phyloP scores from a whole-genome alignment of 2,113 vertebrate genomes.

The Erinaceus europaeus region DNA sequence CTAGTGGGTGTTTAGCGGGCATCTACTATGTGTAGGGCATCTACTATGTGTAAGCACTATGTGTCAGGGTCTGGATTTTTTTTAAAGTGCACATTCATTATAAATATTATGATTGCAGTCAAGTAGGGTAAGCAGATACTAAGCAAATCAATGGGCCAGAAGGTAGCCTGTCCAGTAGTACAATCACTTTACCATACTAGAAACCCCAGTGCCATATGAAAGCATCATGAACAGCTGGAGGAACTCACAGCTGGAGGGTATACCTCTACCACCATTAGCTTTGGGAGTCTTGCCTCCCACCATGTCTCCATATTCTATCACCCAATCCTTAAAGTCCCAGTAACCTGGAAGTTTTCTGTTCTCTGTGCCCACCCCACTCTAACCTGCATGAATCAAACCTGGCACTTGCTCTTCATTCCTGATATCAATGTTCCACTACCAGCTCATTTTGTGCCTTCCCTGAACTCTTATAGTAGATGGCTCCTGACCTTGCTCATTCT shows the following conservation, averaged over 20 bases:
- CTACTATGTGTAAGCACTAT: accelerated
- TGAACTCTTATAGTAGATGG: background rate
- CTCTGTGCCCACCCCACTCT: background rate
- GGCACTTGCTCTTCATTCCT: background rate
- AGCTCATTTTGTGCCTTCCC: background rate
- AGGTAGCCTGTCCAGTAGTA: too few relatives aligned
- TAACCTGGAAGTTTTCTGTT: background rate
- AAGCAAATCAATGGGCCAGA: background rate
- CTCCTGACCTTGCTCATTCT: background rate
- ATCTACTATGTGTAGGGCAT: too few relatives aligned
- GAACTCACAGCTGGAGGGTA: too few relatives aligned
- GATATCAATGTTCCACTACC: background rate
- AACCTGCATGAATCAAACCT: background rate
- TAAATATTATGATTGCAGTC: background rate
- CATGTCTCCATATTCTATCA: too few relatives aligned
- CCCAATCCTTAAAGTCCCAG: background rate
- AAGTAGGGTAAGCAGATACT: background rate
- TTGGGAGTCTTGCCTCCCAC: too few relatives aligned
- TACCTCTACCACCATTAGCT: too few relatives aligned
- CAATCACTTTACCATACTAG: too few relatives aligned
- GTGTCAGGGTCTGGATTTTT: background rate
- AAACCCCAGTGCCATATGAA: background rate
- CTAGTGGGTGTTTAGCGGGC: background rate
- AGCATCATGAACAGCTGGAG: too few relatives aligned
- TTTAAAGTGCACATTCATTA: background rate